Evolutionary conservation across 37 sponge, comb jelly and placozoan genomes (phyloP), one percentile per base, ranked within the genome.

Genomic region (Theonella swinhoei): DNA sequence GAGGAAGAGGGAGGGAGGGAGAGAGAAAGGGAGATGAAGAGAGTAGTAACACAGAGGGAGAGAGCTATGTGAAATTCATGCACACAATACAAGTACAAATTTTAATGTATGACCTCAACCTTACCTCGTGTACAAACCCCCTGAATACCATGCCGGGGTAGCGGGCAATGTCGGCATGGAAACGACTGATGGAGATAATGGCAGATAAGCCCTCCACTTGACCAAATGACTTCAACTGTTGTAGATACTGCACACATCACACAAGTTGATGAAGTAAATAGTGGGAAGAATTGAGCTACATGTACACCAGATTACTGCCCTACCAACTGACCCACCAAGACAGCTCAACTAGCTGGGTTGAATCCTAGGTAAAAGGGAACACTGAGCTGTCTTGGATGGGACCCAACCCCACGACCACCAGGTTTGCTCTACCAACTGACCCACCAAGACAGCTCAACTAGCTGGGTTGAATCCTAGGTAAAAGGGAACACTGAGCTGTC

Each of bases 91-190:
- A 47, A 47, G 54, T 47, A 14, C 14, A 7, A 7, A 17, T 47
- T 47, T 17, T 47, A 17, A 7, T 17, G 54, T 23, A 24, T 66
- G 26, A 23, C 30, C 67, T n/a, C 31, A 66, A n/a, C 9, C 76
- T 81, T 62, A 83, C 89, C 64, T 85, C 75, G 68, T 85, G 78
- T 67, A 93, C 93, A 64, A 93, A 93, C 5, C 86, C 93, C 26
- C 93, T 80, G 72, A 93, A 82, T 43, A 54, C 23, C 89, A 93
- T 88, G 32, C 86, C 89, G 54, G 83, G 78, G 64, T 93, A 60
- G 19, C 76, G 78, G 28, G 89, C 42, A 1, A 88, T 28, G 9
- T 85, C 54, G 0, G 59, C n/a, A 17, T 71, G 33, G 85, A 85
- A 93, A 4, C 66, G 71, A 3, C 41, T 25, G 39, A 91, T 76